Base-by-base conservation (phyloP, 2,888 invertebrate genomes). In the Cyclophora albipunctata region DNA sequence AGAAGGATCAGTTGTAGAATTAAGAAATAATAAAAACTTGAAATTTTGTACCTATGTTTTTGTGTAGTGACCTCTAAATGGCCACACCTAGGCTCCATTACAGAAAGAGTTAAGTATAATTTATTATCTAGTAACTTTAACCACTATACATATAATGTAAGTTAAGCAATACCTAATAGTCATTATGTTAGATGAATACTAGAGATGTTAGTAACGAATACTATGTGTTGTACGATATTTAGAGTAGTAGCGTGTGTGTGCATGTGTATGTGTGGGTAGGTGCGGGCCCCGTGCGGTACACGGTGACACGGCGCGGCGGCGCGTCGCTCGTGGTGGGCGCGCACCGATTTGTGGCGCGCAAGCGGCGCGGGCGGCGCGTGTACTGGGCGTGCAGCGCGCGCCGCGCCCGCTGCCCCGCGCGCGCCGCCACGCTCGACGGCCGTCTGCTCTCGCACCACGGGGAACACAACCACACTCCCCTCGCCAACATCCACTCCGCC, bases 351-450 rank as follows among this genome's bases (percentile, higher is more conserved):
- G 75, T 83, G 60, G 85, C 80, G 45, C 85, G 87, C 52, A 88
- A 86, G 67, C 75, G 81, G 20, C 81, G 89, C 50, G 84, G 81
- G 45, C 54, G 73, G 7, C 77, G 84, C 49, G 84, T 87, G 3
- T 89, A 89, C 67, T 88, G 88, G 88, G 73, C 80, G 52, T 88
- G 88, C 59, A 74, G 83, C 37, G 67, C 70, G 45, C 82, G 86
- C 46, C 68, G 67, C 41, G 73, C 62, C 47, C 77, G 80, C 40
- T 88, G 88, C 60, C 57, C 57, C 5, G 87, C 87, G 20, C 75
- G 81, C 47, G 88, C 86, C 3, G 73, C 84, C 60, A 88, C 88
- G 44, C 55, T 64, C 35, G 71, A 71, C 59, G 85, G 86, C n/a
- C 68, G 69, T 6, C 73, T 88, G 37, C 58, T 73, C 6, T 68